phyloP scores from a whole-genome alignment of 2,797 vertebrate species.

The Gastrophryne carolinensis region DNA sequence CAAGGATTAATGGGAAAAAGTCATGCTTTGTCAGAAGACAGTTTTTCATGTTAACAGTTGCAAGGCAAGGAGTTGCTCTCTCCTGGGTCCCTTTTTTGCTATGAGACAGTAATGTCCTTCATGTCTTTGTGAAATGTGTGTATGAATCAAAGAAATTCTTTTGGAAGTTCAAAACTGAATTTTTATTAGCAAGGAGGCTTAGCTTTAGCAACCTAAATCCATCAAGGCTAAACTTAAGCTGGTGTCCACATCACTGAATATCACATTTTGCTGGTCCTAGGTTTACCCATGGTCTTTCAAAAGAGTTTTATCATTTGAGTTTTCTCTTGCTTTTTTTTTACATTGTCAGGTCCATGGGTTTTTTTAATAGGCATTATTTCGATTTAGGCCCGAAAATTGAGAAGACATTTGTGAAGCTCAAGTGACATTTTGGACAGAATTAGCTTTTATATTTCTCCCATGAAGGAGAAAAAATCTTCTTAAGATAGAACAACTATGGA shows the following conservation, averaged over 20 bases:
- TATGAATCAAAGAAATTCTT: slow-evolving; percentile 67
- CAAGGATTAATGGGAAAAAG: slow-evolving; percentile 63
- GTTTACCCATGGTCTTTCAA: slow-evolving; percentile 69
- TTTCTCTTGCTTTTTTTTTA: slow-evolving; percentile 62
- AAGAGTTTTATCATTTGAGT: slow-evolving; percentile 67
- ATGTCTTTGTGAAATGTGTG: slow-evolving; percentile 60
- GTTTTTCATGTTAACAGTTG: slow-evolving; percentile 66
- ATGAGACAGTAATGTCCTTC: slow-evolving; percentile 66
- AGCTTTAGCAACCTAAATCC: slow-evolving; percentile 66
- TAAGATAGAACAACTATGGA: slow-evolving; percentile 74
- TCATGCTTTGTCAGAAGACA: slow-evolving; percentile 62
- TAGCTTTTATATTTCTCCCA: slow-evolving; percentile 74
- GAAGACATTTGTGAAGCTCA: slow-evolving; percentile 76
- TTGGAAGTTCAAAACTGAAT: slow-evolving; percentile 68
- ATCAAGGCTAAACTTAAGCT: slow-evolving; percentile 69
- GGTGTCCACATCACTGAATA: slow-evolving; percentile 66
- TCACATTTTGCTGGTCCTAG: slow-evolving; percentile 65
- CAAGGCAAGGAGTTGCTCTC: slow-evolving; percentile 60
- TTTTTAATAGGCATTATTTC: slow-evolving; percentile 73
- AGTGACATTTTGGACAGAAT: slow-evolving; percentile 73
- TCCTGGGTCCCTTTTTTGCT: slow-evolving; percentile 61
- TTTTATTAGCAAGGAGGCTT: slow-evolving; percentile 74
- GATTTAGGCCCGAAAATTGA: slow-evolving; percentile 72
- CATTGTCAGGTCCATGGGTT: slow-evolving; percentile 63
- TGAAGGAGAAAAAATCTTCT: slow-evolving; percentile 71